Conservation (phyloP, 1,140 invertebrate species). For the Ceratina calcarata region DNA sequence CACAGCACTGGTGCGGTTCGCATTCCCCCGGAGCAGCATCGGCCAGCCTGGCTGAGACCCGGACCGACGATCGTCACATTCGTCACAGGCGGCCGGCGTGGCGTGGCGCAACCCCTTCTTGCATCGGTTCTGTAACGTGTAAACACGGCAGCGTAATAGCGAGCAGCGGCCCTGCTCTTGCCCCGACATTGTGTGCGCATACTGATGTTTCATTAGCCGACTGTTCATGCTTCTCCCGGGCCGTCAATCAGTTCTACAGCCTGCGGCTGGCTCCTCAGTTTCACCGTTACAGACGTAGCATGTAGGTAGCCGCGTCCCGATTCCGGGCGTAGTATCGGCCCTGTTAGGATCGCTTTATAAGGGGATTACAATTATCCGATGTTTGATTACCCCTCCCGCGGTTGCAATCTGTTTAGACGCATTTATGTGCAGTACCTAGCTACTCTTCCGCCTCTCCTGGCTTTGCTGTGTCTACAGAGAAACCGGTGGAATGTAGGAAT, state of each 20-base stretch:
- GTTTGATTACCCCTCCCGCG: constrained; percentile 73
- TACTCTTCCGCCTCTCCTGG: background rate
- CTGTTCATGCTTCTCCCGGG: constrained; percentile 72
- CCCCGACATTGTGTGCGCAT: constrained; percentile 71
- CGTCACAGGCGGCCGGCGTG: constrained; percentile 46
- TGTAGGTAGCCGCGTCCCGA: constrained; percentile 22
- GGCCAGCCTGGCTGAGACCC: constrained; percentile 54
- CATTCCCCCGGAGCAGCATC: constrained; percentile 36
- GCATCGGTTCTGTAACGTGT: constrained; percentile 55
- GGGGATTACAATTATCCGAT: constrained; percentile 76
- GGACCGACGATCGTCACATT: constrained; percentile 54
- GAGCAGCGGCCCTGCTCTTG: constrained; percentile 49
- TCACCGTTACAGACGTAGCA: constrained; percentile 20
- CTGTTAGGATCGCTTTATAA: constrained; percentile 72
- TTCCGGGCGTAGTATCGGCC: constrained; percentile 45
- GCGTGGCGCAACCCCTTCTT: constrained; percentile 2
- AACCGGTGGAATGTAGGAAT: background rate
- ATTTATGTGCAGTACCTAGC: constrained; percentile 34
- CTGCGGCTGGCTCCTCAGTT: constrained; percentile 63
- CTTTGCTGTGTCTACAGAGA: background rate
- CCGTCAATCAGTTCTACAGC: constrained; percentile 77
- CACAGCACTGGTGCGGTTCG: background rate
- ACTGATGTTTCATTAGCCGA: constrained; percentile 79
- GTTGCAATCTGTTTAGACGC: constrained; percentile 59
- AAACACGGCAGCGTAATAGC: constrained; percentile 66